Evolutionary conservation across 2,888 invertebrate genomes (phyloP), one percentile per base, ranked within the genome.

Genomic region (Holacanthella duospinosa): DNA sequence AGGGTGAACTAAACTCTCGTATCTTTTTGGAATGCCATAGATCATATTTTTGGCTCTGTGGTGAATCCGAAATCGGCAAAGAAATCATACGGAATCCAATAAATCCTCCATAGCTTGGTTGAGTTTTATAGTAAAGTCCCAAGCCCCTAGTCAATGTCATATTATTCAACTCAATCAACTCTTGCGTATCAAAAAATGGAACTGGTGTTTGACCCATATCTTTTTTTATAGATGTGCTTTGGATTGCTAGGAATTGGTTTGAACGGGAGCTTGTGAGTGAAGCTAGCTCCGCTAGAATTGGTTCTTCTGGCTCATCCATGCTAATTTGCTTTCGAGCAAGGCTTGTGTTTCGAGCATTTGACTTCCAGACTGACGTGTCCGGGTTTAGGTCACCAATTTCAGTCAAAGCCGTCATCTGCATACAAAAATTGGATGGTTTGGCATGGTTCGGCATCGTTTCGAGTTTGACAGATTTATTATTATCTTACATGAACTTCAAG

Each of bases 161-260:
- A 16, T 56, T 58, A n/a, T 25, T 59, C 24, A 9, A n/a, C 19
- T 48, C n/a, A 12, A 60, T 26, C 4, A 64, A 43, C 29, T 62
- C 55, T 44, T 64, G 64, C 16, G 48, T 59, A 29, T 64, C 64
- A 44, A 64, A 64, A 26, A 64, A 64, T 2, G 64, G 64, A 25
- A 64, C 61, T n/a, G 64, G 64, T 1, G 64, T 64, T 43, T 64
- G 64, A 27, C 62, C 64, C 3, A 48, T 62, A 36, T 64, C 64
- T 26, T 62, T 58, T 24, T 58, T 43, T 9, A 64, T 19, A 3
- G 64, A 64, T 2, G 59, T 55, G 16, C 55, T 58, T 48, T 62
- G 62, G n/a, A 64, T 58, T 24, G 53, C 4, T 1, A 64, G 6
- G 56, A n/a, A 64, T n/a, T 29, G 19, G n/a, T 57, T 60, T n/a